phyloP scores from a whole-genome alignment of 2,113 vertebrate species.

The Lagopus muta region DNA sequence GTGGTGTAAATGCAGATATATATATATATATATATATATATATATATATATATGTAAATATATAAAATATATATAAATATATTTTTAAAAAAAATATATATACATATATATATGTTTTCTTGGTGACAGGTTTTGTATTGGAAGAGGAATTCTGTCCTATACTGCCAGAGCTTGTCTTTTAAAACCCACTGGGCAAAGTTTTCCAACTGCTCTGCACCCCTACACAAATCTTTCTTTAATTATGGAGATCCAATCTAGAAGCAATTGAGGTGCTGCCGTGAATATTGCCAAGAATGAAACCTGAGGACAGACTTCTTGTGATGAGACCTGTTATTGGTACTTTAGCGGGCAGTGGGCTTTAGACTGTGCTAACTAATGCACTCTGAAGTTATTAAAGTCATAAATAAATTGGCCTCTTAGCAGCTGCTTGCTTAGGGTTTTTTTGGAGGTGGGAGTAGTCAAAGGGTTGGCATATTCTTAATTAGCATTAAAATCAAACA shows the following conservation, averaged over 20 bases:
- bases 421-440: neutral
- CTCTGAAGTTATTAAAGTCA: neutral
- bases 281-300: neutral
- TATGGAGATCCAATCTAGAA: neutral
- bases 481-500: constrained; percentile 9
- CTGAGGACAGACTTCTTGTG: neutral
- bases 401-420: neutral
- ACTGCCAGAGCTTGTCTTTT: neutral
- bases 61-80: too few species aligned
- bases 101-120: neutral
- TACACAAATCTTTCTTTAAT: neutral
- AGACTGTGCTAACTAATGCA: neutral
- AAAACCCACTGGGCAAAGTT: neutral
- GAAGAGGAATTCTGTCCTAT: neutral
- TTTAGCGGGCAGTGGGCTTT: neutral
- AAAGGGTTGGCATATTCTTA: neutral
- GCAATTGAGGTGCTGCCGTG: neutral
- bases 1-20: neutral
- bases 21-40: too few species aligned
- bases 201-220: neutral
- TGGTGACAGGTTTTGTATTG: neutral
- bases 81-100: too few species aligned
- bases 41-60: too few species aligned
- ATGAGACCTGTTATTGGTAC: neutral
- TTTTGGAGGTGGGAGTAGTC: neutral